These are phyloP conservation scores for Clunio marinus DNA, from an alignment of 2,888 invertebrate species.

Conservation along the genomic window DNA sequence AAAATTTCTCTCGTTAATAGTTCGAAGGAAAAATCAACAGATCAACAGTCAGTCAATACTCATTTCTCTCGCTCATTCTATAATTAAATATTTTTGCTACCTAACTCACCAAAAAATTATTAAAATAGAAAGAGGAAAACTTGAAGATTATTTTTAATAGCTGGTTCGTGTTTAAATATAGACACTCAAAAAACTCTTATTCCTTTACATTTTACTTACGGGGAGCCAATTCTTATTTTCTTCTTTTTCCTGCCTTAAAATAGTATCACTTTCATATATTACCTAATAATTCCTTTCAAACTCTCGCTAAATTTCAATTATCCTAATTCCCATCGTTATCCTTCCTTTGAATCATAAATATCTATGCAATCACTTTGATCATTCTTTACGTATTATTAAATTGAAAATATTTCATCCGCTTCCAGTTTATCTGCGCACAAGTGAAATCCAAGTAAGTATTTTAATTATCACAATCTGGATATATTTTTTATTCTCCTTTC, in stretches of 20 bases:
- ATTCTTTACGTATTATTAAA: neutral
- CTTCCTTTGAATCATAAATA: too few species aligned
- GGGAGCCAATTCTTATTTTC: slow-evolving; percentile 28
- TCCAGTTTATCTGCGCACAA: too few species aligned
- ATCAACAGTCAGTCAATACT: slow-evolving; percentile 30
- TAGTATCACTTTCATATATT: slow-evolving; percentile 37
- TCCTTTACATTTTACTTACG: slow-evolving; percentile 36
- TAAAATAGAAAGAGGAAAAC: slow-evolving; percentile 38
- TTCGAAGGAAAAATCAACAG: neutral
- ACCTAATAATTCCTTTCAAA: slow-evolving; percentile 33
- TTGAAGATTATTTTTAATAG: slow-evolving; percentile 38
- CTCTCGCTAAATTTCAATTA: too few species aligned
- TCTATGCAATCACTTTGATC: neutral
- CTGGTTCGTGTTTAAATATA: slow-evolving; percentile 37
- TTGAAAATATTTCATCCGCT: neutral
- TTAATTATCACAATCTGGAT: slow-evolving; percentile 25
- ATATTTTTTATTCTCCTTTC: slow-evolving; percentile 13
- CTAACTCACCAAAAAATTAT: slow-evolving; percentile 34
- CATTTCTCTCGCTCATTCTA: slow-evolving; percentile 38
- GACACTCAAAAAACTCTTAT: slow-evolving; percentile 34
- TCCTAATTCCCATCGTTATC: too few species aligned
- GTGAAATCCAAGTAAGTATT: slow-evolving; percentile 27
- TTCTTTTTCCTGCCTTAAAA: slow-evolving; percentile 23
- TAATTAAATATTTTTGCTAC: slow-evolving; percentile 38
- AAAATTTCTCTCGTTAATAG: slow-evolving; percentile 8